phyloP scores from a whole-genome alignment of 2,888 invertebrate species.

The Mylabris sibirica region DNA sequence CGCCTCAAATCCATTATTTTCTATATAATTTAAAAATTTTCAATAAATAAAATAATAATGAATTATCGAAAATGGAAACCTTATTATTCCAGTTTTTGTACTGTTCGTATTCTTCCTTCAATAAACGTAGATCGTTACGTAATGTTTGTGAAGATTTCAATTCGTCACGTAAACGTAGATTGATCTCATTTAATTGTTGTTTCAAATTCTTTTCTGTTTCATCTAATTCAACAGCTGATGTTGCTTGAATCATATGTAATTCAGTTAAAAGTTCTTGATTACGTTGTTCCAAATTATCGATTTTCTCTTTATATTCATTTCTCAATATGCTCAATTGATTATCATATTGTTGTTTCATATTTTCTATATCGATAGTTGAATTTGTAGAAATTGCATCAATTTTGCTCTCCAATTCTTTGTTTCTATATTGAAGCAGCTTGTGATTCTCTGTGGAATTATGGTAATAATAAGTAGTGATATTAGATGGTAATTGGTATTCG shows the following conservation, averaged over 20 bases:
- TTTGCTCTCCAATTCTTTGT: slow-evolving; percentile 20
- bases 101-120: slow-evolving; percentile 18
- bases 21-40: neutral
- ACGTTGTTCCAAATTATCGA: neutral
- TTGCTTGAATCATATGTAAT: slow-evolving; percentile 32
- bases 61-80: neutral
- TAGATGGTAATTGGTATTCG: too few species aligned
- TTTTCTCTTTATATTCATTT: slow-evolving; percentile 10
- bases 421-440: neutral
- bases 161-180: slow-evolving; percentile 21
- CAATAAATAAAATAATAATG: neutral
- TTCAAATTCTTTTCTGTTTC: slow-evolving; percentile 33
- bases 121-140: slow-evolving; percentile 2
- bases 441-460: neutral
- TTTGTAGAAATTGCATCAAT: slow-evolving; percentile 12
- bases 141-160: neutral
- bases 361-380: neutral
- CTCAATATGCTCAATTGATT: slow-evolving; percentile 8
- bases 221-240: slow-evolving; percentile 32
- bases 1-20: slow-evolving; percentile 41
- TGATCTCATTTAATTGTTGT: slow-evolving; percentile 30
- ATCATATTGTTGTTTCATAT: slow-evolving; percentile 4
- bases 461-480: too few species aligned
- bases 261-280: slow-evolving; percentile 32
- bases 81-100: neutral